Percentiles rank a stretch among this genome's conserved stretches.
Evolutionary conservation across 2,113 vertebrate genomes (phyloP).

Genomic region (Mus spicilegus): DNA sequence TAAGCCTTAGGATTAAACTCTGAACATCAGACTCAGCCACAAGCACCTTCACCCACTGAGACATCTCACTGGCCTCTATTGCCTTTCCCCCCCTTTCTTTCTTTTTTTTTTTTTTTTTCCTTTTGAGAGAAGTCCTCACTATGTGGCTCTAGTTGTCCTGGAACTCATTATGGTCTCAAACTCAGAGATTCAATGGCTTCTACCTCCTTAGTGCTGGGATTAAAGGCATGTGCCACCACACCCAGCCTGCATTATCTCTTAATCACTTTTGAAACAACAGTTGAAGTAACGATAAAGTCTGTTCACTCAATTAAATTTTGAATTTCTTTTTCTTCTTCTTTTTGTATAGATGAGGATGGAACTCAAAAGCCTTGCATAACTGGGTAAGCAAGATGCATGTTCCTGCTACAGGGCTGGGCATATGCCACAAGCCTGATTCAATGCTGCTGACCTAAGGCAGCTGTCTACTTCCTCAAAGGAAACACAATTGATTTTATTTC

Average conservation of each 20-base stretch:
- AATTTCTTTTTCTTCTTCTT: background rate
- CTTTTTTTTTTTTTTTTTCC: accelerated
- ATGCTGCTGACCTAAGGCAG: background rate
- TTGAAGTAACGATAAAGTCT: background rate
- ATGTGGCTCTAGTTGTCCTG: background rate
- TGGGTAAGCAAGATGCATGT: background rate
- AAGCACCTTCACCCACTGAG: background rate
- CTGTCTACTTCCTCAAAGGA: background rate
- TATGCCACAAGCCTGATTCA: background rate
- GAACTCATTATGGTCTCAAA: background rate
- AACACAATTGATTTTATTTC: background rate
- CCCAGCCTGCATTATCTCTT: background rate
- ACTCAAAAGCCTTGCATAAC: background rate
- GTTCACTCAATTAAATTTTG: background rate
- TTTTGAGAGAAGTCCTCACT: background rate
- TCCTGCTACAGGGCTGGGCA: background rate
- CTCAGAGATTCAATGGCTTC: background rate
- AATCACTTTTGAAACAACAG: background rate
- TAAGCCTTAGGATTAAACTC: background rate
- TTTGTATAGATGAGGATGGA: background rate
- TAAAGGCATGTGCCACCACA: background rate
- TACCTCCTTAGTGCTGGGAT: background rate
- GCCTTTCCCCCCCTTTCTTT: background rate
- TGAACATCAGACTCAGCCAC: background rate
- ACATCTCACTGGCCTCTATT: background rate